Conservation (phyloP, 2,797 vertebrate species). For the Tokudaia tokunoshimensis region DNA sequence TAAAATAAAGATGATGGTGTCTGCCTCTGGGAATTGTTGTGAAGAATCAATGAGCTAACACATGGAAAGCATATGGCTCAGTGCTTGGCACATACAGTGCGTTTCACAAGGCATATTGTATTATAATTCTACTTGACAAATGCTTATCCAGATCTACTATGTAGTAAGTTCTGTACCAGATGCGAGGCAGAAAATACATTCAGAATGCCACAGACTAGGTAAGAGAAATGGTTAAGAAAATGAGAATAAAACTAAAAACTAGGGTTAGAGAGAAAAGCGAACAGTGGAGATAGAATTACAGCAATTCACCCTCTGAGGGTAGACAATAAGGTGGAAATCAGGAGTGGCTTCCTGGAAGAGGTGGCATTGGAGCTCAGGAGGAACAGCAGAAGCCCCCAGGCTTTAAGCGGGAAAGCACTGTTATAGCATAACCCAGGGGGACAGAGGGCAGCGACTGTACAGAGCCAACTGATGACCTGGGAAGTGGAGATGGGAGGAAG, state of each 20-base stretch:
- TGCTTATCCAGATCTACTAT: not conserved
- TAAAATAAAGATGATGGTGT: constrained; percentile 57
- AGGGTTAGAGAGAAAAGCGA: not conserved
- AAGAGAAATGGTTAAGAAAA: constrained; percentile 7
- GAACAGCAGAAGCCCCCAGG: not conserved
- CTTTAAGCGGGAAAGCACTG: not conserved
- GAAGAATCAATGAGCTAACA: constrained; percentile 39
- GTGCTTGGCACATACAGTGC: constrained; percentile 21
- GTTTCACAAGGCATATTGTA: not conserved
- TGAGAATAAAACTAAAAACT: constrained; percentile 22
- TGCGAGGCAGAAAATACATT: not conserved
- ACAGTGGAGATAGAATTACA: not conserved
- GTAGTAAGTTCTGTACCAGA: constrained; percentile 43
- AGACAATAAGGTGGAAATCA: not conserved
- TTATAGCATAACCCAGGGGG: not conserved
- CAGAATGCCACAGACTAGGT: constrained; percentile 18
- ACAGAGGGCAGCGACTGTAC: not conserved
- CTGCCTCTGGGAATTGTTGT: constrained; percentile 47
- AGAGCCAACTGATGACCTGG: not conserved
- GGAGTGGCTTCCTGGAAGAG: constrained; percentile 33
- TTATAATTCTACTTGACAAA: constrained; percentile 39
- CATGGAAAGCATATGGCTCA: constrained; percentile 36
- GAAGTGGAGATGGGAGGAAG: not conserved
- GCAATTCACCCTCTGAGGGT: not conserved
- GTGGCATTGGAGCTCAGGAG: constrained; percentile 2